Percentiles rank a stretch among this genome's conserved stretches.
These are phyloP conservation scores for Karalla daura DNA, from an alignment of 2,797 vertebrate genomes.

Conservation along the genomic window DNA sequence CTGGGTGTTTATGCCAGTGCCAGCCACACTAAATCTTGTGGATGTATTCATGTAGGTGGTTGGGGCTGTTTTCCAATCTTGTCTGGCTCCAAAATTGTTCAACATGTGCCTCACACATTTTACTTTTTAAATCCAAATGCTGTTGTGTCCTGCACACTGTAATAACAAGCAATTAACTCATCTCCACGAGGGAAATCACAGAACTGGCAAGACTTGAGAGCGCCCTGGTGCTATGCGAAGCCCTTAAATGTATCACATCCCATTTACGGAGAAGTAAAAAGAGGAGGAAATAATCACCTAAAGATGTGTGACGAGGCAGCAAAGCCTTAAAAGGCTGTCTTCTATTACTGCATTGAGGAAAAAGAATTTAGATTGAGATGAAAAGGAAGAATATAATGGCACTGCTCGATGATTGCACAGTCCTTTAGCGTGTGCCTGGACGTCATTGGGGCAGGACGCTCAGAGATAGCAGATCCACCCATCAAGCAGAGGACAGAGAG, in stretches of 20 bases:
- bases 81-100: slow-evolving; percentile 50
- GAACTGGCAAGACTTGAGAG: slow-evolving; percentile 74
- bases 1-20: slow-evolving; percentile 52
- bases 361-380: slow-evolving; percentile 26
- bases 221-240: slow-evolving; percentile 29
- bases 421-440: slow-evolving; percentile 26
- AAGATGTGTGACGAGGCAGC: slow-evolving; percentile 69
- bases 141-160: slow-evolving; percentile 56
- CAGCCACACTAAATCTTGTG: slow-evolving; percentile 46
- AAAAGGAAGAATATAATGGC: slow-evolving; percentile 31
- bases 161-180: slow-evolving; percentile 76
- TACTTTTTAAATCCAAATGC: slow-evolving; percentile 44
- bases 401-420: slow-evolving; percentile 21
- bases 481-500: slow-evolving; percentile 41
- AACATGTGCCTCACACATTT: slow-evolving; percentile 80
- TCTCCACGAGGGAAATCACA: slow-evolving; percentile 66
- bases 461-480: slow-evolving; percentile 49
- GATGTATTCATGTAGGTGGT: slow-evolving; percentile 50
- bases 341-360: slow-evolving; percentile 45
- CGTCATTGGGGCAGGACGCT: slow-evolving; percentile 33
- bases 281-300: slow-evolving; percentile 68
- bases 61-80: slow-evolving; percentile 40
- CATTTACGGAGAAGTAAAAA: slow-evolving; percentile 26
- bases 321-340: slow-evolving; percentile 45
- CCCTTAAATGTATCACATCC: slow-evolving; percentile 52